phyloP scores from a whole-genome alignment of 2,888 invertebrate genomes.

The Beris morrisii region DNA sequence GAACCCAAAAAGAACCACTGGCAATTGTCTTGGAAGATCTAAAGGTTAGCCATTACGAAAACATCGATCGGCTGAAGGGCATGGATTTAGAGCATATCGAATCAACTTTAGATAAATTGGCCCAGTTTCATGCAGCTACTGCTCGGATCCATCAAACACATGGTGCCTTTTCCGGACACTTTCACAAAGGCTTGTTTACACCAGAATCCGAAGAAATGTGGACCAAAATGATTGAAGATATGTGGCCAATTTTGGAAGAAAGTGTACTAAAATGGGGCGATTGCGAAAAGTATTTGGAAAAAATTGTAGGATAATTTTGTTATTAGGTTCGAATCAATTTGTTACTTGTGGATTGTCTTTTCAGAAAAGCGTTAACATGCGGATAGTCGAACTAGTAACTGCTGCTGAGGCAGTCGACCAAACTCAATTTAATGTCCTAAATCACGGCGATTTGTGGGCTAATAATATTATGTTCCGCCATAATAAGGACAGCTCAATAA shows the following conservation, averaged over 20 bases:
- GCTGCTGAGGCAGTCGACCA: conserved; percentile 36
- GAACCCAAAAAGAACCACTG: neutral
- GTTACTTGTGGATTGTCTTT: neutral
- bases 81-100: conserved; percentile 17
- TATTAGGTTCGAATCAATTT: no score
- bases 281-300: conserved; percentile 42
- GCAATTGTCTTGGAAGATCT: conserved; percentile 23
- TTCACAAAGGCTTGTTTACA: neutral
- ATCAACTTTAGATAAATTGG: conserved; percentile 29
- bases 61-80: conserved; percentile 11
- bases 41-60: neutral
- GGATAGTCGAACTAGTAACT: neutral
- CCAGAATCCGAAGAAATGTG: no score
- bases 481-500: conserved; percentile 44
- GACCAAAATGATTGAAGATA: neutral
- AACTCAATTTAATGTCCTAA: conserved; percentile 47
- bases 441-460: conserved; percentile 51
- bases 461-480: conserved; percentile 50
- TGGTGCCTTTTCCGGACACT: conserved; percentile 37
- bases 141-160: neutral
- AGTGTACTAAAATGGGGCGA: conserved; percentile 20
- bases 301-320: conserved; percentile 40
- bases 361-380: neutral
- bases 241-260: neutral
- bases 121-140: conserved; percentile 35